These are phyloP conservation scores for Pseudoatta argentina DNA, from an alignment of 1,140 invertebrate genomes.

Conservation along the genomic window DNA sequence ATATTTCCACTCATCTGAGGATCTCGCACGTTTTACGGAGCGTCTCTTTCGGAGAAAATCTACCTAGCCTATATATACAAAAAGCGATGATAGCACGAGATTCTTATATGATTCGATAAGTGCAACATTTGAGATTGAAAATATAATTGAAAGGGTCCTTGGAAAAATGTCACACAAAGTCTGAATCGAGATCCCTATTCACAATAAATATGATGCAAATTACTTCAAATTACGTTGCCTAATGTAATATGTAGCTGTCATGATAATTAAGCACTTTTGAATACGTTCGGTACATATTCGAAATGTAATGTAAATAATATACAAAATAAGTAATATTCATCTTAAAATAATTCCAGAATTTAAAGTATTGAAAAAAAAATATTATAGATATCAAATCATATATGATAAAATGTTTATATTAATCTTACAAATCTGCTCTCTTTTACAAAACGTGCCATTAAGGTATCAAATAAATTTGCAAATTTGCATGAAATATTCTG, in stretches of 20 bases:
- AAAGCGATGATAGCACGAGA: constrained; percentile 65
- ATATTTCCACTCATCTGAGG: constrained; percentile 55
- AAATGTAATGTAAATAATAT: background rate
- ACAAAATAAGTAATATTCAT: constrained; percentile 8
- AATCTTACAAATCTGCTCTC: background rate
- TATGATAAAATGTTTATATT: background rate
- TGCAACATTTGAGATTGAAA: background rate
- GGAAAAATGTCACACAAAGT: background rate
- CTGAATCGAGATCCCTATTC: background rate
- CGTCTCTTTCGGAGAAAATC: constrained; percentile 13
- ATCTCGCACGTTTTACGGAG: constrained; percentile 37
- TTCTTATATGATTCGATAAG: constrained; percentile 27
- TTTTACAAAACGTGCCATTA: background rate
- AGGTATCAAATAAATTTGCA: background rate
- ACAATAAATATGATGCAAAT: background rate
- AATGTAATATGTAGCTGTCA: background rate
- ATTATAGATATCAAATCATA: background rate
- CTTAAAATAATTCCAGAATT: background rate
- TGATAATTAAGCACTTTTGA: background rate
- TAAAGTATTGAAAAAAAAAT: background rate
- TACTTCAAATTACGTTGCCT: background rate
- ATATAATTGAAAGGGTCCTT: background rate
- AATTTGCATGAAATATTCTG: background rate
- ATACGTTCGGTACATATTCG: background rate
- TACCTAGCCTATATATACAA: constrained; percentile 11